phyloP scores from a whole-genome alignment of 2,113 vertebrate genomes.

The Phyllostomus discolor region DNA sequence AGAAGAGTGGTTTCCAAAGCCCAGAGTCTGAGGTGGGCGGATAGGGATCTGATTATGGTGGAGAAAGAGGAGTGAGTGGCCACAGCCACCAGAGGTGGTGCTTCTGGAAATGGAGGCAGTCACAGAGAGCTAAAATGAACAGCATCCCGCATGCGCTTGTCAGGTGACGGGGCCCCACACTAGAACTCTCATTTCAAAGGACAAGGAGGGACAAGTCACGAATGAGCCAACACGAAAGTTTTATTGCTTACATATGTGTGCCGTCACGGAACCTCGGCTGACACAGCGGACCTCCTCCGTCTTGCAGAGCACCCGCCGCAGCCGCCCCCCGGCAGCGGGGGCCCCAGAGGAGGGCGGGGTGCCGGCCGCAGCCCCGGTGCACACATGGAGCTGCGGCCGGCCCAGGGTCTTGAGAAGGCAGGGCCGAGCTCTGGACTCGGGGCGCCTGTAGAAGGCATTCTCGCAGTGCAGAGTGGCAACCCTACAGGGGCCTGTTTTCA shows the following conservation, averaged over 20 bases:
- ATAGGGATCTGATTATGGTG: background rate
- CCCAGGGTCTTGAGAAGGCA: slow-evolving; percentile 50
- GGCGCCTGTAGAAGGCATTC: slow-evolving; percentile 56
- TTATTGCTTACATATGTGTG: slow-evolving; percentile 86
- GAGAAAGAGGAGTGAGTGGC: background rate
- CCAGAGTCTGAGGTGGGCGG: background rate
- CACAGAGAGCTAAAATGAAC: background rate
- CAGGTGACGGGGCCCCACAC: background rate
- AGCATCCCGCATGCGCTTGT: rapidly evolving
- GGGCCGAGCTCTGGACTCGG: slow-evolving; percentile 22
- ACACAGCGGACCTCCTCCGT: slow-evolving; percentile 73
- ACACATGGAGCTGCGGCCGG: slow-evolving; percentile 50
- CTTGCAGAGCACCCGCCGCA: slow-evolving; percentile 53
- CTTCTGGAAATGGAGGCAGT: background rate
- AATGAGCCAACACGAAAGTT: slow-evolving; percentile 56
- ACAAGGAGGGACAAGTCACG: slow-evolving; percentile 31
- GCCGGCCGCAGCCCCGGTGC: slow-evolving; percentile 53
- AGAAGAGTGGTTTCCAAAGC: background rate
- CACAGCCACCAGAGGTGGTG: background rate
- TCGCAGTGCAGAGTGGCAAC: slow-evolving; percentile 49
- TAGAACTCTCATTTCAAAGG: background rate
- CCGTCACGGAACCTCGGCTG: slow-evolving; percentile 75
- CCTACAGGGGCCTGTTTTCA: slow-evolving; percentile 57
- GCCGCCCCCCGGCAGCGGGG: slow-evolving; percentile 58
- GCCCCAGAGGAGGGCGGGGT: slow-evolving; percentile 41